Percentiles rank a stretch among this genome's conserved stretches.
These are phyloP conservation scores for Istiophorus platypterus DNA, from an alignment of 2,113 vertebrate genomes.

Conservation along the genomic window DNA sequence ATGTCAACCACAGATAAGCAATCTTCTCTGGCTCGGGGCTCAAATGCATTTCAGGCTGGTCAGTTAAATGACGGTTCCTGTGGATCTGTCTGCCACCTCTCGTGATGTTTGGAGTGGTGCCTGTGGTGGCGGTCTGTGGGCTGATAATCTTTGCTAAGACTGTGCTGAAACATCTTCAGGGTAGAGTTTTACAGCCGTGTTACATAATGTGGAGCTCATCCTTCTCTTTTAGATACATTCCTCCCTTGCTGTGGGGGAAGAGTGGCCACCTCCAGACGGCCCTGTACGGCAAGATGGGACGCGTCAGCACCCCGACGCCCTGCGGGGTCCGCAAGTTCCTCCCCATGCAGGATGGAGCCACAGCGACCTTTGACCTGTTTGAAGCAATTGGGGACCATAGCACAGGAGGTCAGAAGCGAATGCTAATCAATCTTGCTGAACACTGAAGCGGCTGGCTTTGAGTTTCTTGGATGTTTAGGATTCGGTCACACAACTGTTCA, in stretches of 20 bases:
- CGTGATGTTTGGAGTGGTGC: neutral
- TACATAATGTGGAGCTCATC: slow-evolving; percentile 27
- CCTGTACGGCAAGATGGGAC: slow-evolving; percentile 95
- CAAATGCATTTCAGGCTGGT: neutral
- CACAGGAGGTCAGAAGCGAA: slow-evolving; percentile 88
- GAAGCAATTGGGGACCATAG: slow-evolving; percentile 90
- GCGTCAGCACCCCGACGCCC: slow-evolving; percentile 91
- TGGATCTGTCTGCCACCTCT: slow-evolving; percentile 1
- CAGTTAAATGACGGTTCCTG: neutral
- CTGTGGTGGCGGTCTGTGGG: neutral
- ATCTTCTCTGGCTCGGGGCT: neutral
- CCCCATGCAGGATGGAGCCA: slow-evolving; percentile 94
- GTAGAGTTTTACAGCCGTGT: neutral
- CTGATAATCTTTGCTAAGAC: neutral
- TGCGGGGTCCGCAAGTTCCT: slow-evolving; percentile 91
- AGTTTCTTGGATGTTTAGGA: neutral
- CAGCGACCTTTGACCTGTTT: slow-evolving; percentile 95
- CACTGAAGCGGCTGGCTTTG: neutral
- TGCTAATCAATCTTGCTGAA: neutral
- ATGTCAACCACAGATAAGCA: neutral
- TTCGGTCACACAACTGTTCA: neutral
- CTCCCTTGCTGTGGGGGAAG: slow-evolving; percentile 96
- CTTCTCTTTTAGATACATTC: slow-evolving; percentile 89
- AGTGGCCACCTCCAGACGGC: slow-evolving; percentile 96
- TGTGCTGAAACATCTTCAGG: slow-evolving; percentile 20